Conservation (phyloP, 2,888 invertebrate genomes). For the Proisotoma minuta region DNA sequence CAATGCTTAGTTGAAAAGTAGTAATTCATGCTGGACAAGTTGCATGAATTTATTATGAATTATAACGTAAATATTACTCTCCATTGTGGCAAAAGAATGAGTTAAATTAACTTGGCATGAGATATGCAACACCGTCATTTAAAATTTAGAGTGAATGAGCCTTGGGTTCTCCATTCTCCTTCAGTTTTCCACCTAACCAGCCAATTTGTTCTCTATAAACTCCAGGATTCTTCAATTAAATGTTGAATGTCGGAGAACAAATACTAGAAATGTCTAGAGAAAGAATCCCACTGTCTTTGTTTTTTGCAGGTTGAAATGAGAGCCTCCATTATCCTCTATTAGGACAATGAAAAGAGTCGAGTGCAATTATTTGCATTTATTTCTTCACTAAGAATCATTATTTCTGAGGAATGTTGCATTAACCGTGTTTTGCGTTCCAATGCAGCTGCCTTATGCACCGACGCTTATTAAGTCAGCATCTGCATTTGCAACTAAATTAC, state of each 20-base stretch:
- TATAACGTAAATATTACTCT: background rate
- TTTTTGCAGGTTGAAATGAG: conserved; percentile 8
- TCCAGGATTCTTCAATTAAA: conserved; percentile 11
- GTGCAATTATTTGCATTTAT: conserved; percentile 17
- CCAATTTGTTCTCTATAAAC: conserved; percentile 11
- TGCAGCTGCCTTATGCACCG: background rate
- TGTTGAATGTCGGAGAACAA: background rate
- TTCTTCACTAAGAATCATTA: conserved; percentile 8
- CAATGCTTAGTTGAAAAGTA: background rate
- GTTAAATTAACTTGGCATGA: background rate
- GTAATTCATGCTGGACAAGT: background rate
- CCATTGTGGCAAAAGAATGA: background rate
- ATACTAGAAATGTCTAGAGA: background rate
- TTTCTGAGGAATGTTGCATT: background rate
- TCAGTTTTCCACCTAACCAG: background rate
- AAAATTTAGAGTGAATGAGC: no score
- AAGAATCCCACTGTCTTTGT: conserved; percentile 11
- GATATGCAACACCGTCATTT: background rate
- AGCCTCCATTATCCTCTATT: conserved; percentile 13
- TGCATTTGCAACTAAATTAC: background rate
- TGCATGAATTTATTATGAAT: conserved; percentile 2
- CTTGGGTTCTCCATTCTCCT: background rate
- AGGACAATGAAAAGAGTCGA: conserved; percentile 7
- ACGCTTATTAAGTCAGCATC: background rate
- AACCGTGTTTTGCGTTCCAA: background rate